A percentile compares a stretch with the other conserved stretches of the same genome.
Conservation (phyloP, 2,888 invertebrate species). For the Thecophora atra region DNA sequence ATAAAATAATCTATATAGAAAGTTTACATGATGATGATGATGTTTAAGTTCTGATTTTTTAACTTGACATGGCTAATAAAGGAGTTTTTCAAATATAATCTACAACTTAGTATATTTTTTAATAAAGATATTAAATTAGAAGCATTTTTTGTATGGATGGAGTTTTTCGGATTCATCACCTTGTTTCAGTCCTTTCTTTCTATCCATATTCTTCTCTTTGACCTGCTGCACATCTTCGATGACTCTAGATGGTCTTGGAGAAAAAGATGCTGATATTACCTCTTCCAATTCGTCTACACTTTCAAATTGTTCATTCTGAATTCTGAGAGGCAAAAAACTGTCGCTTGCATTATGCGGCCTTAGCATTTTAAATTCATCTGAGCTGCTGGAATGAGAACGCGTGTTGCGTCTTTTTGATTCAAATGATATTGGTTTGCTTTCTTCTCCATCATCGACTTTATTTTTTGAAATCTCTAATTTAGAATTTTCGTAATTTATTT, state of each 20-base stretch:
- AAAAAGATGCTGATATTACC: background rate
- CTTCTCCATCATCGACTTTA: background rate
- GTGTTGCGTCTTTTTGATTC: background rate
- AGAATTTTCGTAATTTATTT: background rate
- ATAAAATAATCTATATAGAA: too few relatives aligned
- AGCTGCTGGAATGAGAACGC: background rate
- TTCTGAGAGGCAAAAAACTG: background rate
- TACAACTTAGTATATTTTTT: too few relatives aligned
- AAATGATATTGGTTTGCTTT: background rate
- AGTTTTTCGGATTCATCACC: too few relatives aligned
- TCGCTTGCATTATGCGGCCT: background rate
- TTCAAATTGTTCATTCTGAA: background rate
- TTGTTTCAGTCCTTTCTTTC: background rate
- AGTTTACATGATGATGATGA: too few relatives aligned
- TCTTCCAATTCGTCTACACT: constrained; percentile 6
- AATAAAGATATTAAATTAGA: too few relatives aligned
- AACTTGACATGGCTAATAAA: too few relatives aligned
- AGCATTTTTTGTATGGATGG: too few relatives aligned
- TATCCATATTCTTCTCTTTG: too few relatives aligned
- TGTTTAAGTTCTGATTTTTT: too few relatives aligned
- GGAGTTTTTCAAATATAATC: too few relatives aligned
- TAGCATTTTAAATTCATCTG: constrained; percentile 5
- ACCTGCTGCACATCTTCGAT: background rate
- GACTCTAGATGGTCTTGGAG: background rate
- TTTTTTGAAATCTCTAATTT: background rate